Base-by-base conservation (phyloP, 1,140 invertebrate genomes). In the Aphis craccivora region DNA sequence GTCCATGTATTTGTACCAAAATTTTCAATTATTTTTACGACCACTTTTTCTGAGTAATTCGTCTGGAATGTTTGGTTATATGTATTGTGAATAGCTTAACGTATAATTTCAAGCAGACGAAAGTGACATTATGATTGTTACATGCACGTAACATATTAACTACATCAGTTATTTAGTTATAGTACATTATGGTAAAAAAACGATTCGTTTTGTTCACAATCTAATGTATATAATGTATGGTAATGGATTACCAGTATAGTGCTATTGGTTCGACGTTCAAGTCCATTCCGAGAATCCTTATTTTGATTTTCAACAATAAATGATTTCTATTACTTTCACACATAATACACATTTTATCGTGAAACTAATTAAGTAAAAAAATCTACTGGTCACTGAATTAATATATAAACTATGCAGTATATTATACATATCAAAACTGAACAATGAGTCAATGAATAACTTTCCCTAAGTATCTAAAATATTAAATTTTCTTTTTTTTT, bases 301-400 rank as follows among this genome's bases (percentile, higher is more conserved):
- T 90, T 55, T 90, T 9, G 20, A 53, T 90, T 90, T 51, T 60
- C 9, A 90, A 30, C 40, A 90, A 90, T 2, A 43, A 90, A 60
- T 40, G 8, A 43, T 90, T 90, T 90, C 37, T 90, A 90, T 11
- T 90, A 43, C 88, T 90, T 90, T 60, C 88, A 90, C 53, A 35
- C 20, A 53, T 83, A 7, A 45, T 37, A 60, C 23, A 60, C 53
- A n/a, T 40, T 90, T 37, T 23, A 40, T 55, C 14, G 35, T 90
- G 35, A 35, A 90, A 60, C 37, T 90, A 90, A 90, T 90, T 90
- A 60, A 43, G 4, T 60, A 60, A 53, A 89, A 89, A 87, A 48
- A 48, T 35, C 14, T 22, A 51, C 37, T 1, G 8, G n/a, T 53
- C n/a, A 53, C 7, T 25, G 14, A 53, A 53, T 89, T 37, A 89